phyloP scores from a whole-genome alignment of 2,888 invertebrate species.

The Cheilosia grossa region DNA sequence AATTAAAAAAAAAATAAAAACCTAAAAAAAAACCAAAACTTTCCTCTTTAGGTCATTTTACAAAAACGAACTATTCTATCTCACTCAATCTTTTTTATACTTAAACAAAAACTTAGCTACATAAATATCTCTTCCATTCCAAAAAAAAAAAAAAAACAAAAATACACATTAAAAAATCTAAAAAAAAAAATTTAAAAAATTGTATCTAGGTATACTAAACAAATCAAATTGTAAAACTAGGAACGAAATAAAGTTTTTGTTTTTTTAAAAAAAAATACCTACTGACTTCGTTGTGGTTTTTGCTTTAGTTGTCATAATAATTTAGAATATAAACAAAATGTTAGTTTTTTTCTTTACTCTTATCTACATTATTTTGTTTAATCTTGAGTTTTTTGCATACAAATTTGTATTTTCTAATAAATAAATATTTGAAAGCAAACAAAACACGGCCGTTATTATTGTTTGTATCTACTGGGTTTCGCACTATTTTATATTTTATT shows the following conservation, averaged over 20 bases:
- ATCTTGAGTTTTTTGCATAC: conserved; percentile 14
- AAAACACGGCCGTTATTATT: conserved; percentile 29
- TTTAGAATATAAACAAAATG: conserved; percentile 37
- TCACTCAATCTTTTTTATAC: conserved; percentile 58
- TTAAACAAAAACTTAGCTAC: conserved; percentile 43
- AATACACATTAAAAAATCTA: conserved; percentile 52
- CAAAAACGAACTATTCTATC: conserved; percentile 42
- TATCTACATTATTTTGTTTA: conserved; percentile 9
- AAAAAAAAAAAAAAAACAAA: conserved; percentile 54
- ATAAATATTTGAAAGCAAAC: conserved; percentile 11
- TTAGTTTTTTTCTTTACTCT: conserved; percentile 28
- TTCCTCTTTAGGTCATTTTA: conserved; percentile 60
- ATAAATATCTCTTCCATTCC: conserved; percentile 73
- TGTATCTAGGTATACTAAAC: conserved; percentile 41
- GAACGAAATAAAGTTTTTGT: conserved; percentile 14
- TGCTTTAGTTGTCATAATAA: conserved; percentile 59
- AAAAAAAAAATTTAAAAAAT: conserved; percentile 16
- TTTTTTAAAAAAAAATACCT: conserved; percentile 2
- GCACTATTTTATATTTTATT: conserved; percentile 30
- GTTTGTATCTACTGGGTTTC: conserved; percentile 51
- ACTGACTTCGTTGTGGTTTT: conserved; percentile 66
- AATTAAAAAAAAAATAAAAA: conserved; percentile 21
- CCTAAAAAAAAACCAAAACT: conserved; percentile 22
- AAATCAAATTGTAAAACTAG: conserved; percentile 41
- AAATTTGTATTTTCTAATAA: conserved; percentile 32